These are phyloP conservation scores for Hippocampus kuda DNA, from an alignment of 2,797 vertebrate genomes.

Conservation along the genomic window DNA sequence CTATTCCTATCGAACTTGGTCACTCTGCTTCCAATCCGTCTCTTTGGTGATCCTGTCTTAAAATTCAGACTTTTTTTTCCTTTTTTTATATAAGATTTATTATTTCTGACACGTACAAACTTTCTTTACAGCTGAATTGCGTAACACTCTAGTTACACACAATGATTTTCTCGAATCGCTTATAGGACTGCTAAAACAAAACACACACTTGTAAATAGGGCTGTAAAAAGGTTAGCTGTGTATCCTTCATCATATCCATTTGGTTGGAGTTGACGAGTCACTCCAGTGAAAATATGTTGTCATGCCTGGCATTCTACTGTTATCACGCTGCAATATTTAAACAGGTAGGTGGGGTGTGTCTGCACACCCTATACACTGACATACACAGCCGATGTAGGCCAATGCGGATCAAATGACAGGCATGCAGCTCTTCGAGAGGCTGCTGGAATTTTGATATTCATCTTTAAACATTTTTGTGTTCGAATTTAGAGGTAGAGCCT, in stretches of 20 bases:
- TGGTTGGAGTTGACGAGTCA: background rate
- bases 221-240: background rate
- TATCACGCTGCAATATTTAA: background rate
- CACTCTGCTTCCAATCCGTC: no score
- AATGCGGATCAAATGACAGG: background rate
- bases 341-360: background rate
- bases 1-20: no score
- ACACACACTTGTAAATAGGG: background rate
- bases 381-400: background rate
- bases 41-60: no score
- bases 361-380: background rate
- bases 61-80: no score
- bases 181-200: background rate
- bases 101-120: background rate
- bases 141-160: background rate
- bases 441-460: background rate
- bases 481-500: background rate
- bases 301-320: background rate
- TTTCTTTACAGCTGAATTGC: background rate
- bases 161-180: background rate
- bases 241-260: background rate
- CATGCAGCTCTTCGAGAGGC: background rate
- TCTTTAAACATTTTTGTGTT: background rate
- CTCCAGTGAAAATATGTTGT: background rate
- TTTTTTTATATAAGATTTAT: no score